Evolutionary conservation across 2,113 vertebrate genomes (phyloP), one percentile per base, ranked within the genome.

Genomic region (Bos javanicus): DNA sequence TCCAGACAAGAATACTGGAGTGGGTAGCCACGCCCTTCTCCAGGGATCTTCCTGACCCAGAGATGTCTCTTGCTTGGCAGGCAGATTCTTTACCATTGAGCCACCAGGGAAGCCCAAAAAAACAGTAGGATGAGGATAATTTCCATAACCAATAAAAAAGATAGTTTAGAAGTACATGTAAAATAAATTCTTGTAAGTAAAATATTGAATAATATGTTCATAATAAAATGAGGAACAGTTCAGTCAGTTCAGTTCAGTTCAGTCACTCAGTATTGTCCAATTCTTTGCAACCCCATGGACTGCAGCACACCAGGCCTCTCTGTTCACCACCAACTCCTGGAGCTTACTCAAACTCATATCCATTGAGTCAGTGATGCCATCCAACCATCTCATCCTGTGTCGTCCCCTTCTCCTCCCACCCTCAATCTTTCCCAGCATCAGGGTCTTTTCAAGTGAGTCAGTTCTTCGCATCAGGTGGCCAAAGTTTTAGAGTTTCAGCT

Each of bases 211-310:
- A 67, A 57, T 78, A 15, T 87, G 33, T 28, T 26, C 50, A 16
- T 71, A 50, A 83, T 84, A 87, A 82, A 43, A 48, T 54, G 43
- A 95, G 30, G 16, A 12, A 46, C 5, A 56, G 17, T 33, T 64
- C 15, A 64, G 62, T 64, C 15, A 33, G 62, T 64, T 64, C 62
- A 54, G 54, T 54, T 59, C 57, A 67, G 17, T 67, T 67, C 33
- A 71, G 64, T 71, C 2, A 0, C n/a, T 71, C n/a, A 71, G 64
- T 36, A 9, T 0, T 11, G 64, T 71, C 64, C 0, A 0, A 11
- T 5, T 71, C n/a, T 71, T 71, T 71, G 64, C 0, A 0, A 71
- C 4, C 9, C 9, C n/a, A 11, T 71, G 17, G 2, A 21, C 2
- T 21, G 9, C 2, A 71, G 64, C n/a, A 71, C 0, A 0, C n/a